Conservation (phyloP, 2,888 invertebrate species). For the Sepiola atlantica region DNA sequence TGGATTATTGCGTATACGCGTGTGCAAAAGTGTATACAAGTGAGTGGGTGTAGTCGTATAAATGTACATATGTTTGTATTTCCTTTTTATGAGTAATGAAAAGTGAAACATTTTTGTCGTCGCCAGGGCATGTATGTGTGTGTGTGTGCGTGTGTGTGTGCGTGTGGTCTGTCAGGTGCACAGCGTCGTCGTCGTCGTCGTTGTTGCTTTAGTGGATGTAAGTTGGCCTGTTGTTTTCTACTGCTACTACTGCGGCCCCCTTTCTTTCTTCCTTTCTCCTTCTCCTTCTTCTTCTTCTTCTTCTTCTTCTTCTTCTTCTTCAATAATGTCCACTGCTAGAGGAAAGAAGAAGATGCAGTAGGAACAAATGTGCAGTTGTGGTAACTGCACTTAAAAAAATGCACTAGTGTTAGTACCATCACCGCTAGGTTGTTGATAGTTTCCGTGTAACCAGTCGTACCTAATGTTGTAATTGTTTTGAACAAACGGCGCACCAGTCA, state of each 20-base stretch:
- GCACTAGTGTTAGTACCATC: neutral
- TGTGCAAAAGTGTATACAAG: neutral
- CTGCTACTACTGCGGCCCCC: neutral
- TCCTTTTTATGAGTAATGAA: neutral
- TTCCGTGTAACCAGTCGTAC: neutral
- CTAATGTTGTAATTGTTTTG: constrained; percentile 19
- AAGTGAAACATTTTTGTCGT: neutral
- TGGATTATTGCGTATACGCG: neutral
- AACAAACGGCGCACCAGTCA: neutral
- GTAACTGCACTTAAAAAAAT: neutral
- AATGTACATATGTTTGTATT: neutral
- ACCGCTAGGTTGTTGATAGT: neutral
- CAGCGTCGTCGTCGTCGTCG: neutral
- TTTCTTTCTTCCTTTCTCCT: too few species aligned
- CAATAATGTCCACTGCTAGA: neutral
- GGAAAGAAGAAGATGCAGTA: neutral
- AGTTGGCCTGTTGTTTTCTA: neutral
- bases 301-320: neutral
- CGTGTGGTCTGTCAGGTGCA: neutral
- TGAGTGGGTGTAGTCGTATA: neutral
- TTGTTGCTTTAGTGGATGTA: constrained; percentile 19
- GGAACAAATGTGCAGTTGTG: neutral
- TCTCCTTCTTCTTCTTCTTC: neutral
- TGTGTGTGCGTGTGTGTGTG: neutral
- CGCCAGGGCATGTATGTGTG: too few species aligned